Percentiles rank a stretch among this genome's conserved stretches.
These are phyloP conservation scores for Trogon melanurus DNA, from an alignment of 2,113 vertebrate genomes.

Conservation along the genomic window DNA sequence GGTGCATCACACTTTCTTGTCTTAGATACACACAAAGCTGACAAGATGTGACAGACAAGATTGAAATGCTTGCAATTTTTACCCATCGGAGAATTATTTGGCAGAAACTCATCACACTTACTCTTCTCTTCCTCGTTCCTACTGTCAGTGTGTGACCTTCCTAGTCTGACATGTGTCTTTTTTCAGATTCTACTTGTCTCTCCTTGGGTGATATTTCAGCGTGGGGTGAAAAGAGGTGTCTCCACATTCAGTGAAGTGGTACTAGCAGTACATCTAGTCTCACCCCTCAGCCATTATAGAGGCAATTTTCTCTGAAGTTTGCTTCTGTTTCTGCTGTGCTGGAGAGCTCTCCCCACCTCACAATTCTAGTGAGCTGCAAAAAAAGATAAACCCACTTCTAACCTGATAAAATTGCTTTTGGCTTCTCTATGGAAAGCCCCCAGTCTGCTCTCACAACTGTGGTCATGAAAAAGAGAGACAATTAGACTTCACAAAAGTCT, in stretches of 20 bases:
- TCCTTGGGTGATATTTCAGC: not conserved
- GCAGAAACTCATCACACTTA: not conserved
- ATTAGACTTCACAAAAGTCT: not conserved
- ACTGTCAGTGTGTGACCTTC: not conserved
- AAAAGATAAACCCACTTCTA: not conserved
- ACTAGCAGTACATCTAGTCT: not conserved
- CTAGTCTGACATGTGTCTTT: accelerated
- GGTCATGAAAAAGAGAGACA: not conserved
- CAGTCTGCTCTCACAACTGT: not conserved
- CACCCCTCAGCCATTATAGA: not conserved
- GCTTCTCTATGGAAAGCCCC: not conserved
- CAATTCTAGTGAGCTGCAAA: not conserved
- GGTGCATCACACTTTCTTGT: not conserved
- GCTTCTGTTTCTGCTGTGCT: not conserved
- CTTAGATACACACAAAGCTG: not conserved
- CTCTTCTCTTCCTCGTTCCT: not conserved
- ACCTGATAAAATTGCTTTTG: not conserved
- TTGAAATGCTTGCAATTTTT: not conserved
- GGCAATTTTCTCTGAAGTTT: not conserved
- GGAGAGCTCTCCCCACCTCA: not conserved
- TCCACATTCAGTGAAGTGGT: not conserved
- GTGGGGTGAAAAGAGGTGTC: not conserved
- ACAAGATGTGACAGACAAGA: not conserved
- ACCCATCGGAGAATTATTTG: not conserved
- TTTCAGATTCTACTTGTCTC: not conserved